Conservation (phyloP, 2,797 vertebrate genomes). For the Gymnothorax javanicus region DNA sequence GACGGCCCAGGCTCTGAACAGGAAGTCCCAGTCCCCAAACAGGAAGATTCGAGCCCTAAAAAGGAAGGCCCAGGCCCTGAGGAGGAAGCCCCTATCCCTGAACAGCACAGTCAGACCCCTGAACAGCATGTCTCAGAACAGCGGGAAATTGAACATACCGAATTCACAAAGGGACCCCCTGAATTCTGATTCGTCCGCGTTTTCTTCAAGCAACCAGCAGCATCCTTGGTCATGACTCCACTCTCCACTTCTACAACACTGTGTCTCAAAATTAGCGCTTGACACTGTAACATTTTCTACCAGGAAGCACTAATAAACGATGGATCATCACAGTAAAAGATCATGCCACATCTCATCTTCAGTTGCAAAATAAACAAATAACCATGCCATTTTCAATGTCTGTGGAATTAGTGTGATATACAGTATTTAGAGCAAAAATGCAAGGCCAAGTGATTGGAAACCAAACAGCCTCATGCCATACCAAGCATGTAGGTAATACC, state of each 20-base stretch:
- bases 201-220: background rate
- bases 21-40: too few relatives aligned
- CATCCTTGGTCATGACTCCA: background rate
- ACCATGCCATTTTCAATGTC: background rate
- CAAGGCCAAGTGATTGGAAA: background rate
- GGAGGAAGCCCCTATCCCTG: too few relatives aligned
- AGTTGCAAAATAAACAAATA: background rate
- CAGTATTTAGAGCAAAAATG: background rate
- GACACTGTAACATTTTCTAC: slow-evolving; percentile 16
- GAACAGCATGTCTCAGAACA: background rate
- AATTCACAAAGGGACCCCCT: slow-evolving; percentile 46
- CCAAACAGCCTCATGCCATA: background rate
- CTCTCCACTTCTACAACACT: background rate
- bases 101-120: too few relatives aligned
- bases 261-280: too few relatives aligned
- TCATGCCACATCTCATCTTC: background rate
- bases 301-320: slow-evolving; percentile 59
- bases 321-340: background rate
- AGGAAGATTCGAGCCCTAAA: too few relatives aligned
- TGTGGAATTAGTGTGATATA: background rate
- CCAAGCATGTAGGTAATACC: background rate
- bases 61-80: too few relatives aligned
- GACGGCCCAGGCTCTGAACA: background rate
- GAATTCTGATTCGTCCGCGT: slow-evolving; percentile 10
- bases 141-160: slow-evolving; percentile 42